Base-by-base conservation (phyloP, 1,140 invertebrate genomes). In the Onthophagus taurus region DNA sequence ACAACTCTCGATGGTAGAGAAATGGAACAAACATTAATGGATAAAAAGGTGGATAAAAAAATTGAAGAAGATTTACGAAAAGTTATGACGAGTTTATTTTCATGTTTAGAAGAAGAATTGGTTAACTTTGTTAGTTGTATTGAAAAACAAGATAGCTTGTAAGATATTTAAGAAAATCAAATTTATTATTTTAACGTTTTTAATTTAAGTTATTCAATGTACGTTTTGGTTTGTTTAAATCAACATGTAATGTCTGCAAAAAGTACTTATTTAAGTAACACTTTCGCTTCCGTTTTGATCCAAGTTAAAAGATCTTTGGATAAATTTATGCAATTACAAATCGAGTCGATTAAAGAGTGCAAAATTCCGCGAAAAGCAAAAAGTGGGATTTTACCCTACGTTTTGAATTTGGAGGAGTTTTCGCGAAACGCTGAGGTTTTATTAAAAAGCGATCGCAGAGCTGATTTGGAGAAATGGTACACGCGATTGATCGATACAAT, bases 401-500 rank as follows among this genome's bases (percentile, higher is more conserved):
- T 97, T 14, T 79, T 83, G 48, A 89, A 92, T 68, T 90, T 97
- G 70, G 89, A 89, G 75, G 81, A 84, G 53, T 94, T 97, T 75
- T 83, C 89, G 6, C 75, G 75, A 50, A 88, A 82, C 42, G 83
- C 89, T 29, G 91, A 96, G 66, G 76, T 69, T 34, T 88, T 97
- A 37, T 92, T 97, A 44, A 82, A 81, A 54, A 87, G 88, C 19
- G 85, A 91, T 46, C 74, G 95, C 33, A 79, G 91, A 53, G 81
- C 86, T n/a, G 94, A 98, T 69, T 75, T 98, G 45, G 93, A 98
- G 58, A 93, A 95, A 59, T 97, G 94, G 79, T 96, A 97, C 66
- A 75, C 77, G 6, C 78, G 85, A 64, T 69, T 99, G 39, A 78
- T 93, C 2, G 72, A 71, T 46, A 82, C 80, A n/a, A 87, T 97